Conservation (phyloP, 2,888 invertebrate species). For the Trissoscelio sp. region DNA sequence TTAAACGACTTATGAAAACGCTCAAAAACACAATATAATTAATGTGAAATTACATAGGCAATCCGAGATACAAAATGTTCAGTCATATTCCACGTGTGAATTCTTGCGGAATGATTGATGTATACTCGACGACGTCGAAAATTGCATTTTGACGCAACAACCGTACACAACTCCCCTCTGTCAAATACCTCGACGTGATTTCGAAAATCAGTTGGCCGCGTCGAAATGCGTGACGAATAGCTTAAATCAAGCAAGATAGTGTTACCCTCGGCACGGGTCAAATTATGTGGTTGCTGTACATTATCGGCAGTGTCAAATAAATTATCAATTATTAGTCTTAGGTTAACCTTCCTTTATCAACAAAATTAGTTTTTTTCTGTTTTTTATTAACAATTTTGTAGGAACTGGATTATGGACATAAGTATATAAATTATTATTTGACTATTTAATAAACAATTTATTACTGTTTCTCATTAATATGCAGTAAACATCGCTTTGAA, state of each 20-base stretch:
- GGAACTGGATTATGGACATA: no score
- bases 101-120: conserved; percentile 69
- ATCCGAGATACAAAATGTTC: conserved; percentile 59
- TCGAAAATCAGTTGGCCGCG: conserved; percentile 68
- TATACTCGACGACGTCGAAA: conserved; percentile 68
- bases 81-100: conserved; percentile 61
- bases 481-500: neutral
- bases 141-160: conserved; percentile 69
- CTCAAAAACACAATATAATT: conserved; percentile 53
- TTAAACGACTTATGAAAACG: conserved; percentile 32
- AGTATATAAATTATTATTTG: no score
- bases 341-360: conserved; percentile 21
- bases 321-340: conserved; percentile 58
- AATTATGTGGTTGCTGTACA: conserved; percentile 60
- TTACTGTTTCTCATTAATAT: no score
- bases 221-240: conserved; percentile 69
- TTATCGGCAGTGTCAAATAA: conserved; percentile 60
- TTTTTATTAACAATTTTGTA: no score
- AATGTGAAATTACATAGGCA: conserved; percentile 52
- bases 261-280: conserved; percentile 59
- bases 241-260: conserved; percentile 67
- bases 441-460: no score
- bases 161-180: conserved; percentile 62
- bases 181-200: conserved; percentile 66
- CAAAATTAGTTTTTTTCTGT: neutral